A percentile compares a stretch with the other conserved stretches of the same genome.
These are phyloP conservation scores for Gymnodraco acuticeps DNA, from an alignment of 2,797 vertebrate genomes.

Conservation along the genomic window DNA sequence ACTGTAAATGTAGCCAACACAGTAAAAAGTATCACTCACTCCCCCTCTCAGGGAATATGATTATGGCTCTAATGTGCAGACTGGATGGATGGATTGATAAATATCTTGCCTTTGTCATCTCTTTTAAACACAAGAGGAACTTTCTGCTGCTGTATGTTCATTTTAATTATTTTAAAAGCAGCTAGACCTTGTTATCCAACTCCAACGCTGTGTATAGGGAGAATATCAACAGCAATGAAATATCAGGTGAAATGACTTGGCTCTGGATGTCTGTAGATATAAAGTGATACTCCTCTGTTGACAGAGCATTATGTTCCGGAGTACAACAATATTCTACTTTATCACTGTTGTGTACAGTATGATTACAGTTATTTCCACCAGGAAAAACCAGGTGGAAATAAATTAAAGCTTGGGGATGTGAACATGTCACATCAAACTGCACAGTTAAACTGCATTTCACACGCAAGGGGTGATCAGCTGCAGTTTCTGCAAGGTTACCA, in stretches of 20 bases:
- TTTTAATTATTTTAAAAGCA: slow-evolving; percentile 18
- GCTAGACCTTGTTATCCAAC: background rate
- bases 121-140: slow-evolving; percentile 8
- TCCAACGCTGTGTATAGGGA: background rate
- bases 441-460: background rate
- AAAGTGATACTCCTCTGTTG: slow-evolving; percentile 41
- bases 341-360: background rate
- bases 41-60: slow-evolving; percentile 44
- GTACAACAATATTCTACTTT: background rate
- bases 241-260: slow-evolving; percentile 36
- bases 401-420: too few species aligned
- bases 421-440: too few species aligned
- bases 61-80: slow-evolving; percentile 42
- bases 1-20: slow-evolving; percentile 55
- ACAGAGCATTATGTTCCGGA: slow-evolving; percentile 6
- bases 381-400: too few species aligned
- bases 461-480: background rate
- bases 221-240: background rate
- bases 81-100: slow-evolving; percentile 24
- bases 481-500: background rate
- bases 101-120: slow-evolving; percentile 6
- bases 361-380: too few species aligned
- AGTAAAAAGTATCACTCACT: slow-evolving; percentile 55
- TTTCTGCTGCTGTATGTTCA: background rate
- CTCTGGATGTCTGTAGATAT: slow-evolving; percentile 33